These are phyloP conservation scores for Amphipyra tragopoginis DNA, from an alignment of 2,888 invertebrate genomes.

Conservation along the genomic window DNA sequence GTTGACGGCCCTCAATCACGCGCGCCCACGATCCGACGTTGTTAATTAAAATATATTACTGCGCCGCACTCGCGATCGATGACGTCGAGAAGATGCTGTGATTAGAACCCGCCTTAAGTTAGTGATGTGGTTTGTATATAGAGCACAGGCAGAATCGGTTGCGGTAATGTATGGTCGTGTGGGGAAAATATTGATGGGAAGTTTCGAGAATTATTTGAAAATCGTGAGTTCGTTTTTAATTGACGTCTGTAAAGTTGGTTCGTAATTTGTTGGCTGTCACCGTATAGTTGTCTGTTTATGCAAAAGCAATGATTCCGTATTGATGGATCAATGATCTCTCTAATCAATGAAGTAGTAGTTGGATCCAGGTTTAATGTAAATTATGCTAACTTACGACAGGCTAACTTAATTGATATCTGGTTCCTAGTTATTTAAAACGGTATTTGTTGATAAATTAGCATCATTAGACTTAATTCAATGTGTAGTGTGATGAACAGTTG, in stretches of 20 bases:
- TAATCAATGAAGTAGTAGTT: background rate
- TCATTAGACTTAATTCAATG: no score
- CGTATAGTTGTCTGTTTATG: background rate
- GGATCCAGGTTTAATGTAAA: background rate
- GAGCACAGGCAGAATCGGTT: slow-evolving; percentile 31
- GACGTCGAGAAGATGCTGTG: slow-evolving; percentile 65
- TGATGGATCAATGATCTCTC: background rate
- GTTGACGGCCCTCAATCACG: slow-evolving; percentile 69
- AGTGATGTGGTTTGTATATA: slow-evolving; percentile 43
- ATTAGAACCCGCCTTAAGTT: slow-evolving; percentile 62
- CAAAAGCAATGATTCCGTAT: background rate
- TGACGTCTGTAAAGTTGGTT: slow-evolving; percentile 38
- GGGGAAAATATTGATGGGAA: slow-evolving; percentile 49
- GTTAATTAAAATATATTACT: slow-evolving; percentile 79
- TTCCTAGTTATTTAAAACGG: no score
- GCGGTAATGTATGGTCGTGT: slow-evolving; percentile 47
- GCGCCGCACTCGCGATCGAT: slow-evolving; percentile 62
- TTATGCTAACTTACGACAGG: background rate
- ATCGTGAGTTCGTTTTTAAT: slow-evolving; percentile 47
- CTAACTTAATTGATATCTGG: no score
- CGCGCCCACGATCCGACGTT: slow-evolving; percentile 67
- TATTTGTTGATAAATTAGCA: no score
- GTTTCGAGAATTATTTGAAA: slow-evolving; percentile 45
- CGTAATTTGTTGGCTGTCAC: slow-evolving; percentile 20
- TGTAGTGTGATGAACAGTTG: no score